These are phyloP conservation scores for Indri indri DNA, from an alignment of 2,113 vertebrate species.

Conservation along the genomic window DNA sequence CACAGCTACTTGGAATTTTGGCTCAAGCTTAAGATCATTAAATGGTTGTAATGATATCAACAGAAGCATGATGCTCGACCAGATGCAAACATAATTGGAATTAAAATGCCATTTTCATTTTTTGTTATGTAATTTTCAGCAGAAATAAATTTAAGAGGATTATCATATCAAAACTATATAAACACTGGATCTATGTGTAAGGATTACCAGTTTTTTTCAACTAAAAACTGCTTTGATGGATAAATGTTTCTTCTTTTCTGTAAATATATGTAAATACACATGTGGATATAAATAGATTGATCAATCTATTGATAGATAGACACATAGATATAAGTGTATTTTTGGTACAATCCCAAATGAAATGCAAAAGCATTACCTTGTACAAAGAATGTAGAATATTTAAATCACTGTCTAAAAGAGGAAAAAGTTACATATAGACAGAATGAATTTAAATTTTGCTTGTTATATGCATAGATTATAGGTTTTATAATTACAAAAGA, in stretches of 20 bases:
- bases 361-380: background rate
- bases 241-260: background rate
- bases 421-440: background rate
- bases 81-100: constrained; percentile 55
- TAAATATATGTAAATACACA: background rate
- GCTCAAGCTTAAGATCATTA: constrained; percentile 51
- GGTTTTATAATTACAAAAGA: background rate
- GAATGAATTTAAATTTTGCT: background rate
- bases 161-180: too few relatives aligned
- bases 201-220: background rate
- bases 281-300: background rate
- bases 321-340: background rate
- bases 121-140: background rate
- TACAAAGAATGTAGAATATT: background rate
- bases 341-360: background rate
- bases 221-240: background rate
- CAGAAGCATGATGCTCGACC: background rate
- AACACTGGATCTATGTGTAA: background rate
- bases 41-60: constrained; percentile 13
- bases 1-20: constrained; percentile 40
- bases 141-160: background rate
- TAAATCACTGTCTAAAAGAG: background rate
- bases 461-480: background rate
- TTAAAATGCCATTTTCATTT: constrained; percentile 34
- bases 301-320: background rate